Conservation (phyloP, 2,113 vertebrate genomes). For the Anoura caudifer region DNA sequence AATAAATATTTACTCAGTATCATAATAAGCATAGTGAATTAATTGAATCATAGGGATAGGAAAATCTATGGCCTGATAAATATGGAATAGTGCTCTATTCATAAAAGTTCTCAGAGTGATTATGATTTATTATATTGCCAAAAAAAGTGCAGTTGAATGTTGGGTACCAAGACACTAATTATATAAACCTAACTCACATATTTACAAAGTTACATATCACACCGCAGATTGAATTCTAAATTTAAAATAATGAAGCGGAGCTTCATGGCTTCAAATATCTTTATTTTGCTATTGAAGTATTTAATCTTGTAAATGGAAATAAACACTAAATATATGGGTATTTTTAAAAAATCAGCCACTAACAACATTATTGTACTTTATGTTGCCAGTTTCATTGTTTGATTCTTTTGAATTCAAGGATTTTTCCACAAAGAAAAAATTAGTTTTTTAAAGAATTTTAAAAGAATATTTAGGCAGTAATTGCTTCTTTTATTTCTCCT, state of each 20-base stretch:
- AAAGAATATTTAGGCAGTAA: neutral
- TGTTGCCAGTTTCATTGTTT: neutral
- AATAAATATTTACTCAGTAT: neutral
- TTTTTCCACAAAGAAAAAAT: slow-evolving; percentile 20
- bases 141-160: neutral
- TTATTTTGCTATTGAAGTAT: neutral
- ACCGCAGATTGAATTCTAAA: neutral
- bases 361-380: neutral
- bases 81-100: neutral
- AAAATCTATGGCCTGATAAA: neutral
- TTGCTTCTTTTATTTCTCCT: slow-evolving; percentile 41
- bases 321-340: neutral
- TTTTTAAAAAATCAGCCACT: neutral
- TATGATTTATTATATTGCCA: neutral
- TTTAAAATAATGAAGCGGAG: neutral
- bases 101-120: neutral
- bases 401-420: slow-evolving; percentile 36
- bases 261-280: neutral
- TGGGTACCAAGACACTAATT: neutral
- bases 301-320: neutral
- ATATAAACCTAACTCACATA: neutral
- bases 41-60: neutral
- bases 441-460: neutral
- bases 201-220: neutral
- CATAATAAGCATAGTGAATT: neutral